These are phyloP conservation scores for Hecatera dysodea DNA, from an alignment of 2,888 invertebrate species.

Conservation along the genomic window DNA sequence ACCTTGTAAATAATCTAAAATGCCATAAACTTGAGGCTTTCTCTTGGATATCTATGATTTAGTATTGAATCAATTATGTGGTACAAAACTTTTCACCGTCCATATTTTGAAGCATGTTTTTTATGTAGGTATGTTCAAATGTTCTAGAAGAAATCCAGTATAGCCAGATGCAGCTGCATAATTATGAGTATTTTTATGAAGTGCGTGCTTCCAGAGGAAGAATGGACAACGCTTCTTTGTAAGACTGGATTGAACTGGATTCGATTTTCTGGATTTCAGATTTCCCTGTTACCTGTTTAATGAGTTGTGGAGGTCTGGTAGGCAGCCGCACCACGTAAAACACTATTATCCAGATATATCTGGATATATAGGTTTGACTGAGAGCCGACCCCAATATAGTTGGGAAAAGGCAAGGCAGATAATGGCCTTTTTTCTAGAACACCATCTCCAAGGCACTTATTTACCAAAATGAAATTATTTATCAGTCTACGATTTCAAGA, in stretches of 20 bases:
- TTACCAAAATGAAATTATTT: neutral
- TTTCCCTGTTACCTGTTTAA: too few relatives aligned
- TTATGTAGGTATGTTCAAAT: neutral
- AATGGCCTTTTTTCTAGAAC: too few relatives aligned
- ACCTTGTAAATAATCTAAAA: slow-evolving; percentile 21
- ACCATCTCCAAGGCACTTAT: neutral
- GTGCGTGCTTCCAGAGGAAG: too few relatives aligned
- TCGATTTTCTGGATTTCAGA: too few relatives aligned
- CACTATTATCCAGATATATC: too few relatives aligned
- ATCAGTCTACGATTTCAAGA: slow-evolving; percentile 2
- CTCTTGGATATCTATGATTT: neutral
- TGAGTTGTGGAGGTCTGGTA: too few relatives aligned
- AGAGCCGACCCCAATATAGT: too few relatives aligned
- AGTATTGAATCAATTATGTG: neutral
- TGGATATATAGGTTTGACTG: too few relatives aligned
- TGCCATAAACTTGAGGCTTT: slow-evolving; percentile 25
- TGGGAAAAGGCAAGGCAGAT: too few relatives aligned
- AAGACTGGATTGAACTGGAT: neutral
- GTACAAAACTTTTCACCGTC: neutral
- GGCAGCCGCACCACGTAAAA: too few relatives aligned
- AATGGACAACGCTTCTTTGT: neutral
- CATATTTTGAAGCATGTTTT: neutral
- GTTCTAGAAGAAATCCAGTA: neutral
- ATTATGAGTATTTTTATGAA: too few relatives aligned
- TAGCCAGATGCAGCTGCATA: neutral